Evolutionary conservation across 2,113 vertebrate genomes (phyloP), one percentile per base, ranked within the genome.

Genomic region (Baryphthengus martii): DNA sequence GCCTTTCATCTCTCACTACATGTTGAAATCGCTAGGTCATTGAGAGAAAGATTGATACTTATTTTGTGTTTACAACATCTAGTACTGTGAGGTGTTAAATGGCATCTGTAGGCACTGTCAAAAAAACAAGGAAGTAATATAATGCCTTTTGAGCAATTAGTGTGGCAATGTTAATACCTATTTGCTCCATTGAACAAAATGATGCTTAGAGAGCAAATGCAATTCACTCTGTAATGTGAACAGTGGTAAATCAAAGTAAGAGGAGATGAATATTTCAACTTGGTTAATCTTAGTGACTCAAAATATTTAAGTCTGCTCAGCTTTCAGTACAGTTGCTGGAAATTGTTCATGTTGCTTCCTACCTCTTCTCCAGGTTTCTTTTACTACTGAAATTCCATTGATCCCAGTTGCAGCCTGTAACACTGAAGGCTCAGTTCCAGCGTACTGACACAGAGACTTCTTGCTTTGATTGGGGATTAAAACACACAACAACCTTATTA

Each of bases 321-420:
- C 31, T 71, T 75, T 89, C 33, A 65, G 72, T 62, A 80, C 63
- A 90, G 39, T 52, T 95, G 67, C 78, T 88, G 88, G 80, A 96
- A 97, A 91, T 95, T 71, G 94, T 70, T 96, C 63, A 58, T 86
- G 29, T 72, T 88, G 72, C 17, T 84, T 82, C 92, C 79, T 86
- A 68, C 74, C 37, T 89, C 53, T 89, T 95, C 62, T 85, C 25
- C 39, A 40, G 33, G 6, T 84, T 88, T 86, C 76, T 76, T 78
- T 73, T 50, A 58, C 85, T 52, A 49, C 40, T 53, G 65, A 73
- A 97, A 97, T 91, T 53, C 58, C 52, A 33, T 65, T 93, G 96
- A 74, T 94, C 65, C 71, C 66, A 65, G 45, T 31, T 56, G 50
- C 39, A 73, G 58, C 50, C 15, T 29, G 56, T 42, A 77, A 80